These are phyloP conservation scores for Staurois parvus DNA, from an alignment of 2,797 vertebrate genomes.

Conservation along the genomic window DNA sequence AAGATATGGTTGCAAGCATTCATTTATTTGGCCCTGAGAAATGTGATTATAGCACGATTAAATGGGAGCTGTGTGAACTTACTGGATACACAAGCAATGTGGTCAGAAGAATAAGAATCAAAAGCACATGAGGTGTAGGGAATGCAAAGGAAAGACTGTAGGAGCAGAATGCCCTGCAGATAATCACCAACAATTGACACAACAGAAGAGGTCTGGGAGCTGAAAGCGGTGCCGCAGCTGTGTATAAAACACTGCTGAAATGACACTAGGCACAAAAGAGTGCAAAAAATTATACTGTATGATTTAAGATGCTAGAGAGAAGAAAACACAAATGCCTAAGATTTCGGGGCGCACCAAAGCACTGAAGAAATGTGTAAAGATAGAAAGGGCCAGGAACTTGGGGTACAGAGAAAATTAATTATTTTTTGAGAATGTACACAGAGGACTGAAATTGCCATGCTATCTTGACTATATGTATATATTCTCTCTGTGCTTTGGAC, in stretches of 20 bases:
- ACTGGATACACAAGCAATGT: neutral
- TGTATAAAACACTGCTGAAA: neutral
- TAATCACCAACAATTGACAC: neutral
- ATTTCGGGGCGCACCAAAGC: slow-evolving; percentile 1
- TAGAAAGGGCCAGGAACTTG: neutral
- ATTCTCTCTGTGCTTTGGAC: slow-evolving; percentile 14
- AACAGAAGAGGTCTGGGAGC: neutral
- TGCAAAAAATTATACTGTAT: neutral
- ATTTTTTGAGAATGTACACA: slow-evolving; percentile 24
- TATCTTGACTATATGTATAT: slow-evolving; percentile 24
- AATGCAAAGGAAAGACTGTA: neutral
- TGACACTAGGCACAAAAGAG: neutral
- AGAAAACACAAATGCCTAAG: neutral
- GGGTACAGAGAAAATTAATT: neutral
- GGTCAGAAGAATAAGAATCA: neutral
- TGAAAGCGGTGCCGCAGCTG: neutral
- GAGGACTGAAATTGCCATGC: neutral
- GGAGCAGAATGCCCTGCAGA: neutral
- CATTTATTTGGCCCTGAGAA: neutral
- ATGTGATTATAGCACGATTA: neutral
- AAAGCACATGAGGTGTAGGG: neutral
- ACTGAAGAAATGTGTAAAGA: neutral
- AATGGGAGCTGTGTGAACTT: slow-evolving; percentile 1
- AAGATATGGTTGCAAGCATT: neutral
- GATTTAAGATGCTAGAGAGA: neutral